phyloP scores from a whole-genome alignment of 2,888 invertebrate species.

The Bunonema sp. region DNA sequence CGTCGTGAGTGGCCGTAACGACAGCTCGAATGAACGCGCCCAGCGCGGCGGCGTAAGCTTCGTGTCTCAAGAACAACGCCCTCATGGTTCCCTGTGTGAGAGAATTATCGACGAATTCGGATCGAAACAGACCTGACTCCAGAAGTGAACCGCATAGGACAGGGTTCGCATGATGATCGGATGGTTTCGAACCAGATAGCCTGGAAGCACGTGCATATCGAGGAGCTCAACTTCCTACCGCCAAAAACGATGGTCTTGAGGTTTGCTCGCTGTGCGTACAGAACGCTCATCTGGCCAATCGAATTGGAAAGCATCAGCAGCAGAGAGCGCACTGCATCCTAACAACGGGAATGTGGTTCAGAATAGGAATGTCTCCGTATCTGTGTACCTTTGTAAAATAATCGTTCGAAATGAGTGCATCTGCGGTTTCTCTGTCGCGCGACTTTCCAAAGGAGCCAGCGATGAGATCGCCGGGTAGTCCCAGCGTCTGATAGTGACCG shows the following conservation, averaged over 20 bases:
- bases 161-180: slow-evolving; percentile 60
- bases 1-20: too few relatives aligned
- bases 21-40: slow-evolving; percentile 59
- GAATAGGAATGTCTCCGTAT: too few relatives aligned
- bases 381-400: slow-evolving; percentile 42
- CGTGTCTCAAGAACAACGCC: slow-evolving; percentile 58
- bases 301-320: slow-evolving; percentile 59
- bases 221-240: too few relatives aligned
- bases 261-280: slow-evolving; percentile 57
- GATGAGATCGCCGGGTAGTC: slow-evolving; percentile 56
- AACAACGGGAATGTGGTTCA: too few relatives aligned
- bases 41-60: slow-evolving; percentile 60
- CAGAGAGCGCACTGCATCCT: slow-evolving; percentile 52
- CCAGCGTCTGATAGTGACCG: slow-evolving; percentile 52
- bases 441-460: slow-evolving; percentile 61
- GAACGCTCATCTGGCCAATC: slow-evolving; percentile 55
- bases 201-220: too few relatives aligned
- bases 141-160: slow-evolving; percentile 57
- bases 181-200: slow-evolving; percentile 59
- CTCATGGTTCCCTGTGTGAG: slow-evolving; percentile 51
- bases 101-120: slow-evolving; percentile 4
- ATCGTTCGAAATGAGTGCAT: background rate
- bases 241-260: slow-evolving; percentile 57
- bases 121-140: slow-evolving; percentile 51
- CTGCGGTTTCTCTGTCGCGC: background rate